phyloP scores from a whole-genome alignment of 2,888 invertebrate species.

The Drosophila suboccidentalis region DNA sequence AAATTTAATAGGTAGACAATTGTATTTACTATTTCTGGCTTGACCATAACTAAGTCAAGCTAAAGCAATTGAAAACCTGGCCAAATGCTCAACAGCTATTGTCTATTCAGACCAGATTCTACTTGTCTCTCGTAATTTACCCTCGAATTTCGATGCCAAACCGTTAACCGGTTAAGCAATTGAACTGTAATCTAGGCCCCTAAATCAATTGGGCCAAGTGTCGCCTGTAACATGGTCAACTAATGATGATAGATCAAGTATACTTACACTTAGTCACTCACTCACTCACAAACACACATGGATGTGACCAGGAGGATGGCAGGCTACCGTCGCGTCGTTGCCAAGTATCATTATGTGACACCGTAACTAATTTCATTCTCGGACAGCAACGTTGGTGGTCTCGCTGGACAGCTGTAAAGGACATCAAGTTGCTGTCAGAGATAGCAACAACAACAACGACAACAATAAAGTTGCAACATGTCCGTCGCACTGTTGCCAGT shows the following conservation, averaged over 20 bases:
- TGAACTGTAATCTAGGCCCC: slow-evolving; percentile 45
- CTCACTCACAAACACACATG: slow-evolving; percentile 10
- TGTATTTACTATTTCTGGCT: too few species aligned
- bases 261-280: slow-evolving; percentile 58
- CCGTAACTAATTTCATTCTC: slow-evolving; percentile 73
- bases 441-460: slow-evolving; percentile 15
- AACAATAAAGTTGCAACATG: slow-evolving; percentile 30
- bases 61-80: neutral
- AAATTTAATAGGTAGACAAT: neutral
- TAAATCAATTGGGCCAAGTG: slow-evolving; percentile 79
- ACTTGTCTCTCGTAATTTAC: slow-evolving; percentile 12
- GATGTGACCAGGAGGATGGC: slow-evolving; percentile 23
- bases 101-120: neutral
- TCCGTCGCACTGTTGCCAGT: slow-evolving; percentile 35
- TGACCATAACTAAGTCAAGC: neutral
- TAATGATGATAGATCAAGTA: slow-evolving; percentile 79
- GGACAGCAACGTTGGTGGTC: slow-evolving; percentile 7
- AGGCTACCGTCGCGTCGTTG: slow-evolving; percentile 38
- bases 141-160: slow-evolving; percentile 4
- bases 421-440: slow-evolving; percentile 43
- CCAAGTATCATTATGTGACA: slow-evolving; percentile 69
- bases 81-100: neutral
- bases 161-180: slow-evolving; percentile 37
- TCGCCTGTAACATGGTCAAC: slow-evolving; percentile 71
- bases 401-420: slow-evolving; percentile 50